Conservation (phyloP, 2,113 vertebrate species). For the Aspidoscelis tigris region DNA sequence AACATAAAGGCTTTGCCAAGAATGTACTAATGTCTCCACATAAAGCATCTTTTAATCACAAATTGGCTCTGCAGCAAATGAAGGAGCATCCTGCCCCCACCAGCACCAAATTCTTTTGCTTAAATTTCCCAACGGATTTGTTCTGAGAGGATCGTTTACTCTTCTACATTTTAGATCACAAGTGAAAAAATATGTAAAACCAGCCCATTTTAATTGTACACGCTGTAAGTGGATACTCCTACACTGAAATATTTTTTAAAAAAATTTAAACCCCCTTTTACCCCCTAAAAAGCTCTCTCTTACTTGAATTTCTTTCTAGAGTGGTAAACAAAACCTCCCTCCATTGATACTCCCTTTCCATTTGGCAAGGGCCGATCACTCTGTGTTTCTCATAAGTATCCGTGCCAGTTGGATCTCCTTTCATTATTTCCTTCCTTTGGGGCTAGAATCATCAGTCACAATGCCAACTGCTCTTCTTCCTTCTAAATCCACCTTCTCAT, state of each 20-base stretch:
- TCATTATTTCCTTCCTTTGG: slow-evolving; percentile 25
- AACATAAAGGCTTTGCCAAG: slow-evolving; percentile 63
- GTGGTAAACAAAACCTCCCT: slow-evolving; percentile 65
- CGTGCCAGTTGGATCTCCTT: slow-evolving; percentile 63
- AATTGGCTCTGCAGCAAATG: slow-evolving; percentile 54
- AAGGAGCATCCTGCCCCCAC: slow-evolving; percentile 60
- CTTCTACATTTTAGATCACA: slow-evolving; percentile 55
- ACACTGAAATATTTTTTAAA: slow-evolving; percentile 39
- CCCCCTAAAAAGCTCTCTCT: slow-evolving; percentile 48
- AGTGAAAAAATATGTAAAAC: slow-evolving; percentile 59
- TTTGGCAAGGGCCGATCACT: slow-evolving; percentile 53
- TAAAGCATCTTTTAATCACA: slow-evolving; percentile 71
- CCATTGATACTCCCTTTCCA: slow-evolving; percentile 56
- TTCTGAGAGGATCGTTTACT: slow-evolving; percentile 51
- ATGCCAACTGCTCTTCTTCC: slow-evolving; percentile 13
- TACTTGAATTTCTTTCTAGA: slow-evolving; percentile 62
- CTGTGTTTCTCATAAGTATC: slow-evolving; percentile 38
- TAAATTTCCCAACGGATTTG: slow-evolving; percentile 60
- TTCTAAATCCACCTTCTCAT: slow-evolving; percentile 13
- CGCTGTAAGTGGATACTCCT: slow-evolving; percentile 31
- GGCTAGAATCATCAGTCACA: not conserved
- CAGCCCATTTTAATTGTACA: slow-evolving; percentile 52
- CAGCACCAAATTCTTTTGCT: slow-evolving; percentile 62
- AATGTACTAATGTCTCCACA: slow-evolving; percentile 66
- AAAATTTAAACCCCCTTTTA: slow-evolving; percentile 36